These are phyloP conservation scores for Proteles cristata DNA, from an alignment of 2,113 vertebrate species.

Conservation along the genomic window DNA sequence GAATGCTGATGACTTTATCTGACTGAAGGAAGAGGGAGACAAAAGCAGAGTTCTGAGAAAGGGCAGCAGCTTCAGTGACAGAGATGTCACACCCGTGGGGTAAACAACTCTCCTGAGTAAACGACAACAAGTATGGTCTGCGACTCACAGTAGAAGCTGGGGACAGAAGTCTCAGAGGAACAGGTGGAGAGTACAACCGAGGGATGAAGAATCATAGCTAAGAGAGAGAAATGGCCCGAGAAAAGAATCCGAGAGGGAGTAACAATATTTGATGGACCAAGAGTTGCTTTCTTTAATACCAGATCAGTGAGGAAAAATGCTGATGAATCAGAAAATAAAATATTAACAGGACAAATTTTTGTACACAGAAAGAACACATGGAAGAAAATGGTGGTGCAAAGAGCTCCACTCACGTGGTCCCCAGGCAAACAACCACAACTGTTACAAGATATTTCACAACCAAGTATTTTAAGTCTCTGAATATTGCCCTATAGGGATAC, in stretches of 20 bases:
- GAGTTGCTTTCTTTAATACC: neutral
- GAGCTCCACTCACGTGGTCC: neutral
- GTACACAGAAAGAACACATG: neutral
- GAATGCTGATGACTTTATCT: neutral
- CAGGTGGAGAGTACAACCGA: neutral
- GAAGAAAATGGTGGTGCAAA: neutral
- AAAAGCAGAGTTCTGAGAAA: neutral
- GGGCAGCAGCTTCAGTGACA: neutral
- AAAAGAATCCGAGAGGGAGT: neutral
- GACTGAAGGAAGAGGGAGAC: neutral
- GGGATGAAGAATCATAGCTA: neutral
- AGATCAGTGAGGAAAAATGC: neutral
- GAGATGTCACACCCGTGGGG: neutral
- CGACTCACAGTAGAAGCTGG: neutral
- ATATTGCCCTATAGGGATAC: neutral
- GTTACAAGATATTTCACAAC: neutral
- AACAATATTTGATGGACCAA: neutral
- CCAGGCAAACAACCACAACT: neutral
- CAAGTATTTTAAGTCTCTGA: neutral
- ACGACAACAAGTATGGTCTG: neutral
- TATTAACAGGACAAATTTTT: neutral
- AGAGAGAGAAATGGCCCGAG: neutral
- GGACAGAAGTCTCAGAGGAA: neutral
- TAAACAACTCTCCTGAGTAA: neutral
- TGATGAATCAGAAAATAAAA: slow-evolving; percentile 22